phyloP scores from a whole-genome alignment of 2,113 vertebrate genomes.

The Xenopus laevis region DNA sequence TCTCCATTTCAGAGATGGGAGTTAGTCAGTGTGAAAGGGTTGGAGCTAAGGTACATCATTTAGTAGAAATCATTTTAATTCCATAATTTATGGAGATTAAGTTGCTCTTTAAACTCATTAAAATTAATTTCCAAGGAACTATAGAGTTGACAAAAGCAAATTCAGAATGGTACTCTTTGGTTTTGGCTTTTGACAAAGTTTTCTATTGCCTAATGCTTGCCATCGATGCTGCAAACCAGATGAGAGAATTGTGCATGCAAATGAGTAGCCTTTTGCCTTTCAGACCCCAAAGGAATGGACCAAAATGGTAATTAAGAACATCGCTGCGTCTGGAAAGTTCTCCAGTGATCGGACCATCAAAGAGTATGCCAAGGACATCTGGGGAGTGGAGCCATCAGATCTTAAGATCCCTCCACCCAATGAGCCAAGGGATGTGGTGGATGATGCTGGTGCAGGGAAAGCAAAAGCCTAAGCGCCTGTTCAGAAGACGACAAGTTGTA shows the following conservation, averaged over 20 bases:
- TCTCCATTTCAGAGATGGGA: too few relatives aligned
- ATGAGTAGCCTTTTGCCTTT: neutral
- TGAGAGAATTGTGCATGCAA: neutral
- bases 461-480: neutral
- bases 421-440: conserved; percentile 69
- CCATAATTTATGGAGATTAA: too few relatives aligned
- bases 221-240: neutral
- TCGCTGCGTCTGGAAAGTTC: conserved; percentile 90
- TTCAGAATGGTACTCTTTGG: too few relatives aligned
- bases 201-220: too few relatives aligned
- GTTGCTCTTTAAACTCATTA: too few relatives aligned
- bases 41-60: too few relatives aligned
- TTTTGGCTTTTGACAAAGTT: too few relatives aligned
- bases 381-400: conserved; percentile 85
- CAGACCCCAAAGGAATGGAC: conserved; percentile 87
- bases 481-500: too few relatives aligned
- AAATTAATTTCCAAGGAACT: too few relatives aligned
- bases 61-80: too few relatives aligned
- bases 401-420: conserved; percentile 85
- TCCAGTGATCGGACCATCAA: conserved; percentile 93
- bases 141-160: too few relatives aligned
- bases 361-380: conserved; percentile 88
- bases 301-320: conserved; percentile 86
- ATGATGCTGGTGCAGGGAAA: conserved; percentile 22
- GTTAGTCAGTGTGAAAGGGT: too few relatives aligned